Evolutionary conservation across 2,797 vertebrate species (phyloP), one percentile per base, ranked within the genome.

Genomic region (Enteromius thamalakanensis): DNA sequence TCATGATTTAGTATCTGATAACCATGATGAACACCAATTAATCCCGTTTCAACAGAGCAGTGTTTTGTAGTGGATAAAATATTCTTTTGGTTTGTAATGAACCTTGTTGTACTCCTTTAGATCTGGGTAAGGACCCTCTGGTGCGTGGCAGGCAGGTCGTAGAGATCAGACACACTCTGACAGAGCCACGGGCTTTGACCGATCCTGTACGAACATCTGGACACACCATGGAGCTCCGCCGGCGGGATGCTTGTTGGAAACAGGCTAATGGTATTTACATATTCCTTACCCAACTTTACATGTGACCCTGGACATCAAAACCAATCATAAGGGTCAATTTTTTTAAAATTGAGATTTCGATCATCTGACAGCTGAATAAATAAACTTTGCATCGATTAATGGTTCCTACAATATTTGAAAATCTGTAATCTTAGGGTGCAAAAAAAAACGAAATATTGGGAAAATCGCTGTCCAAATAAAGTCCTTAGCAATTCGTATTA

Each of bases 101-200:
- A 19, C 34, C 5, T 15, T 82, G 49, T 37, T 21, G 78, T 84
- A 29, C 12, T 51, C 3, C 5, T 37, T 26, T 89, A 97, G 96
- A 97, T 91, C 90, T 97, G 0, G 95, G 95, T 83, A 93, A 80
- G 85, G 96, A 97, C 85, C 93, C 92, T 29, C 90, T 97, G 58
- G 93, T 97, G 47, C 92, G 79, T 68, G 96, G 96, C 26, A 96
- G 92, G 86, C 96, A 97, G 90, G 96, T 95, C 23, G 95, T 97
- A 89, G 96, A 97, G 91, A 96, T 97, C 88, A 95, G 94, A 76
- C 96, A 97, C 92, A 96, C 95, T 0, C 87, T 97, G 60, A 96
- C 95, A 89, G 96, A 97, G 85, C 92, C 95, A 0, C 92, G 96
- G 9, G 92, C 96, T 3, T 94, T 97, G n/a, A 92, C 95, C 0